phyloP scores from a whole-genome alignment of 2,797 vertebrate genomes.

The Smutsia temminckii region DNA sequence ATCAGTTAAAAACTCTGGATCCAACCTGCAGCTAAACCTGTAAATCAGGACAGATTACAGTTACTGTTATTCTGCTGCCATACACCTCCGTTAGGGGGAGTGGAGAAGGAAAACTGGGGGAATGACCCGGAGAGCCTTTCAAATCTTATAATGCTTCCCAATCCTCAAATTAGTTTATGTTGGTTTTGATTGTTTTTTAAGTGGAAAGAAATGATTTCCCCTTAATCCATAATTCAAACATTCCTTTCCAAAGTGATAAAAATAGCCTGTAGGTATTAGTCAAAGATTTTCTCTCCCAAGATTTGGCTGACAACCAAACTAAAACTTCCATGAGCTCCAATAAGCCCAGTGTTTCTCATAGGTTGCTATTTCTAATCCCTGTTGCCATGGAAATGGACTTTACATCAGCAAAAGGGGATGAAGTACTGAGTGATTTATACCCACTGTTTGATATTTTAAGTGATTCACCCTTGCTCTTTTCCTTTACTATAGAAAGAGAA shows the following conservation, averaged over 20 bases:
- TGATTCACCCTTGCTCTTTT: conserved; percentile 67
- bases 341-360: conserved; percentile 75
- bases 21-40: background rate
- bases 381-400: conserved; percentile 78
- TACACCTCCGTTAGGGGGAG: background rate
- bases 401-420: conserved; percentile 76
- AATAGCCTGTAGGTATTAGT: conserved; percentile 78
- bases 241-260: conserved; percentile 70
- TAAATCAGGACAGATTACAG: background rate
- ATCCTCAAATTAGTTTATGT: conserved; percentile 1
- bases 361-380: conserved; percentile 76
- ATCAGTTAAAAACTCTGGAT: background rate
- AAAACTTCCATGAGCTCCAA: conserved; percentile 71
- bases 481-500: conserved; percentile 69
- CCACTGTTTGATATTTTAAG: conserved; percentile 76
- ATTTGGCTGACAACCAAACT: conserved; percentile 75
- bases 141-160: background rate
- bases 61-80: background rate
- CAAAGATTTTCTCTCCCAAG: conserved; percentile 73
- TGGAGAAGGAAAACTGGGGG: background rate
- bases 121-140: background rate
- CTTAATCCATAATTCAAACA: conserved; percentile 67
- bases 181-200: conserved; percentile 57
- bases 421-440: conserved; percentile 78
- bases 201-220: conserved; percentile 57